phyloP scores from a whole-genome alignment of 2,113 vertebrate genomes.

The Trachemys scripta region DNA sequence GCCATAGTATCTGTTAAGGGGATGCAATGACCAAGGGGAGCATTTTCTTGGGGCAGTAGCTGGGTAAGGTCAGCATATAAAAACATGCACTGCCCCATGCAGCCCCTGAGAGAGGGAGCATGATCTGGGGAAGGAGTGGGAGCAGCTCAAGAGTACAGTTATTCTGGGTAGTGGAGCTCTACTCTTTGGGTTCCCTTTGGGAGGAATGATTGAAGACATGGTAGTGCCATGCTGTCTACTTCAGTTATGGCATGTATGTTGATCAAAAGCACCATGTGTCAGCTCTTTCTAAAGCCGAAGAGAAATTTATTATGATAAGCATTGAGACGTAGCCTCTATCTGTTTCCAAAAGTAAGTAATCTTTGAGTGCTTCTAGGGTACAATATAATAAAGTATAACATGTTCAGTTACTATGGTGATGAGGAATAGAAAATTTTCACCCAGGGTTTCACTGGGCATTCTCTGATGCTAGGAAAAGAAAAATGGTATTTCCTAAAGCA shows the following conservation, averaged over 20 bases:
- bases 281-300: not conserved
- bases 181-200: not conserved
- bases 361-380: not conserved
- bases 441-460: not conserved
- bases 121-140: not conserved
- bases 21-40: not conserved
- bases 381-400: not conserved
- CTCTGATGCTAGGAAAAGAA: not conserved
- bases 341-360: not conserved
- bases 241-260: not conserved
- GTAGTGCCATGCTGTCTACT: not conserved
- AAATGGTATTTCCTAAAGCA: not conserved
- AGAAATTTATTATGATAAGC: not conserved
- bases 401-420: conserved; percentile 38
- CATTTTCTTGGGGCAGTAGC: not conserved
- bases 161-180: not conserved
- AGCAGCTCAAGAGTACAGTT: not conserved
- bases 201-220: not conserved
- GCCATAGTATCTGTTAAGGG: not conserved
- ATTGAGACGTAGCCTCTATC: not conserved
- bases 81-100: not conserved
- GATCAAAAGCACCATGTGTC: not conserved
- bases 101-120: not conserved
- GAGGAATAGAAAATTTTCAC: not conserved
- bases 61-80: not conserved